Evolutionary conservation across 2,113 vertebrate species (phyloP).

Genomic region (Lichenostomus cassidix): DNA sequence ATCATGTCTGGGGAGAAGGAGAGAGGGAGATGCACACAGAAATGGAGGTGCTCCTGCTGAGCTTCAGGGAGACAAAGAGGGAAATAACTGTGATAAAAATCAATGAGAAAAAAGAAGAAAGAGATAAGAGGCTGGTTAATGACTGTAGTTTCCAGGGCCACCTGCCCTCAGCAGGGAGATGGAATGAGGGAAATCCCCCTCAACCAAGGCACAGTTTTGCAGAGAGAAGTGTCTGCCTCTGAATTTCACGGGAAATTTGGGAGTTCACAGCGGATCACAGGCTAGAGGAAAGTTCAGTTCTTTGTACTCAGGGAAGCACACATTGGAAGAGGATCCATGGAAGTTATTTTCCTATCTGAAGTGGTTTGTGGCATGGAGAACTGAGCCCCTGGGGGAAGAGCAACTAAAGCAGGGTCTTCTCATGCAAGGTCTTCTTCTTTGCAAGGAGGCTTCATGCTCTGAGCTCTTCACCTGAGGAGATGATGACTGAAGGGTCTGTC

Average conservation of each 20-base stretch:
- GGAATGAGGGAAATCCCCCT: neutral
- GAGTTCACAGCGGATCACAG: neutral
- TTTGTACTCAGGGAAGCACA: neutral
- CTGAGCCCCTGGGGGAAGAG: neutral
- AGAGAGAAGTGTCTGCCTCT: neutral
- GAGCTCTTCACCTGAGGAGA: neutral
- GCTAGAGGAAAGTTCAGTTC: neutral
- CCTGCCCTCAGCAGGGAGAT: neutral
- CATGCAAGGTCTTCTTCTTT: neutral
- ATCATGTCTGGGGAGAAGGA: neutral
- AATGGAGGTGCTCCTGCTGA: neutral
- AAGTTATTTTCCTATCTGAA: neutral
- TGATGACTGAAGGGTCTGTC: neutral
- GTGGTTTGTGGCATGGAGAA: neutral
- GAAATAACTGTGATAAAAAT: neutral
- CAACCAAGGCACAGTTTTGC: neutral
- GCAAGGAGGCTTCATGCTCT: neutral
- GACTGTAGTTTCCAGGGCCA: neutral
- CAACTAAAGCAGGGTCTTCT: neutral
- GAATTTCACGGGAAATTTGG: neutral
- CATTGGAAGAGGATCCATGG: neutral
- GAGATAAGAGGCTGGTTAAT: neutral
- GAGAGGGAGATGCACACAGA: neutral
- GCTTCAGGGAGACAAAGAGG: neutral
- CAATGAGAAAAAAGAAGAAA: neutral